Conservation (phyloP, 2,797 vertebrate species). For the Poecilia gillii region DNA sequence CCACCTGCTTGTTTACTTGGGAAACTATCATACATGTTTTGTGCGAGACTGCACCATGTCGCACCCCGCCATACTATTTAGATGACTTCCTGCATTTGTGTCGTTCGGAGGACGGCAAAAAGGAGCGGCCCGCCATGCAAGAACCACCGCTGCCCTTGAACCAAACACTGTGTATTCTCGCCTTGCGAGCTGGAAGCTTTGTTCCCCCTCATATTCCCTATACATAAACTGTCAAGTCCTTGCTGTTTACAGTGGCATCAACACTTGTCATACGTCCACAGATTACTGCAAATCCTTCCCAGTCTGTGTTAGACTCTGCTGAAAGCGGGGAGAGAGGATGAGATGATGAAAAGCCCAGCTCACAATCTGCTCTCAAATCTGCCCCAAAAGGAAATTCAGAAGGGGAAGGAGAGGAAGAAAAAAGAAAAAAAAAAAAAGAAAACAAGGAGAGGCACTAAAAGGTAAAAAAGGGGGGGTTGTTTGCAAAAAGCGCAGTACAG, state of each 20-base stretch:
- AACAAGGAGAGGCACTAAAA: conserved; percentile 5
- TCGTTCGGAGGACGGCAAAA: neutral
- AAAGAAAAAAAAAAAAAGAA: neutral
- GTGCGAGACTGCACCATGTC: neutral
- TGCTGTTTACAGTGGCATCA: conserved; percentile 48
- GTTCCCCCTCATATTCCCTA: conserved; percentile 5
- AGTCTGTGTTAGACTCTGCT: conserved; percentile 42
- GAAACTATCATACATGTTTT: neutral
- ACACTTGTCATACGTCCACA: conserved; percentile 48
- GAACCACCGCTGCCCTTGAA: neutral
- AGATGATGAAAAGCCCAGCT: conserved; percentile 40
- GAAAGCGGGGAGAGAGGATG: conserved; percentile 23
- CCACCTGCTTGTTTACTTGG: neutral
- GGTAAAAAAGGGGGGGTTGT: conserved; percentile 27
- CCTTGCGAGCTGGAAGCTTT: neutral
- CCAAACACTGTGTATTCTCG: neutral
- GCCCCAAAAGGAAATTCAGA: conserved; percentile 18
- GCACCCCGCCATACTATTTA: neutral
- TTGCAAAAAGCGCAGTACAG: conserved; percentile 42
- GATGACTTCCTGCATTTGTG: neutral
- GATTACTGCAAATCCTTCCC: conserved; percentile 63
- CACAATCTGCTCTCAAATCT: conserved; percentile 63
- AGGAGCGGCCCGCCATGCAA: neutral
- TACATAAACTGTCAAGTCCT: conserved; percentile 38
- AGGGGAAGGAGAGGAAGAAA: neutral